Evolutionary conservation across 2,888 invertebrate species (phyloP).

Genomic region (Micropterix aruncella): DNA sequence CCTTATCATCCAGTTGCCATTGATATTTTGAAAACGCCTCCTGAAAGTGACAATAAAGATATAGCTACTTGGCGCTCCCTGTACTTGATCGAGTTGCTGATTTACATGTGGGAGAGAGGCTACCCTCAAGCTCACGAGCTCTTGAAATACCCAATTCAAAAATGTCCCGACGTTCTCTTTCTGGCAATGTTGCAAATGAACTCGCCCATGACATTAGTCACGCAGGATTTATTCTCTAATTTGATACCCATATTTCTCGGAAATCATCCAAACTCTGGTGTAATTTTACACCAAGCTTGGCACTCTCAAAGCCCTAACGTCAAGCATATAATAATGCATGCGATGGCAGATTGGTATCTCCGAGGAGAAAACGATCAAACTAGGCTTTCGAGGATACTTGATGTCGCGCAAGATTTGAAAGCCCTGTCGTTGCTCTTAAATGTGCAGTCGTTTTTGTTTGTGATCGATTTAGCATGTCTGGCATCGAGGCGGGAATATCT

Average conservation of each 20-base stretch:
- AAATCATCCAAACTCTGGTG: conserved; percentile 92
- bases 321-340: conserved; percentile 80
- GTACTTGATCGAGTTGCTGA: conserved; percentile 77
- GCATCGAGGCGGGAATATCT: conserved; percentile 94
- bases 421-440: conserved; percentile 85
- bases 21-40: conserved; percentile 84
- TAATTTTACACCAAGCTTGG: conserved; percentile 96
- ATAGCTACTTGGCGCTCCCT: conserved; percentile 87
- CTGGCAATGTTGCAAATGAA: conserved; percentile 79
- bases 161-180: conserved; percentile 89
- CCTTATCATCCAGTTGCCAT: conserved; percentile 76
- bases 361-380: conserved; percentile 88
- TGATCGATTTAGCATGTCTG: conserved; percentile 93
- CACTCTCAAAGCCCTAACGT: conserved; percentile 62
- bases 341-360: conserved; percentile 96
- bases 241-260: conserved; percentile 88
- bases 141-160: conserved; percentile 82
- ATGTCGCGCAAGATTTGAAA: conserved; percentile 90
- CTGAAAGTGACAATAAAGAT: conserved; percentile 91
- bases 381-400: conserved; percentile 84
- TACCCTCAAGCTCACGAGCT: conserved; percentile 74
- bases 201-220: conserved; percentile 60
- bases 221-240: conserved; percentile 77
- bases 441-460: conserved; percentile 86
- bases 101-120: conserved; percentile 79